Base-by-base conservation (phyloP, 2,888 invertebrate genomes). In the Spisula solida region DNA sequence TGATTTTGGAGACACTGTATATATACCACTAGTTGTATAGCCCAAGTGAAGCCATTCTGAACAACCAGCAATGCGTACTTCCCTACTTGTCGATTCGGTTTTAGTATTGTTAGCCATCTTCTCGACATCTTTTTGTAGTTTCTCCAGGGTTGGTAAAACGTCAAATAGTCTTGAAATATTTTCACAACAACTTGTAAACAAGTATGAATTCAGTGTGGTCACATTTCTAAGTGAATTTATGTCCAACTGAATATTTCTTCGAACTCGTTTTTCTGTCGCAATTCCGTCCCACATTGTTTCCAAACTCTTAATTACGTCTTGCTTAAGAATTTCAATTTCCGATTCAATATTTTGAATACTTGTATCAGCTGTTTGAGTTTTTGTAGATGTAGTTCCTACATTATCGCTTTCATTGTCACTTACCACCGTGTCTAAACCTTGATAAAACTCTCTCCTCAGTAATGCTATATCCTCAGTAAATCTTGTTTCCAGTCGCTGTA, bases 21-120 rank as follows among this genome's bases (percentile, higher is more conserved):
- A 93, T 10, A 90, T 85, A 8, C 90, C 89, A 41, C 89, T 89
- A 8, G 83, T 55, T 20, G 86, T 89, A 34, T 80, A 82, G 14
- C 91, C 91, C 18, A 60, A 16, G 5, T 66, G 31, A 81, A 82
- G 84, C 55, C 56, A 82, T 66, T 92, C 92, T 14, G 56, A 29
- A 81, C 93, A 93, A 55, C 90, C 89, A 47, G 78, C n/a, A 0
- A 81, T 70, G 0, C 70, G 34, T 31, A 18, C 1, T 31, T 14
- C 34, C 5, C 2, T 75, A 75, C 16, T 75, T 31, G 6, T 18
- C 0, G 31, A 0, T 16, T 34, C 31, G 31, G 16, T 34, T 75
- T 34, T 31, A 75, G 31, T 18, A 18, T 10, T 75, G 14, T 34
- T 16, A 31, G 75, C 75, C 8, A 75, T 18, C 18, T 5, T 5